phyloP scores from a whole-genome alignment of 1,140 invertebrate genomes.

The Drosophila lowei region DNA sequence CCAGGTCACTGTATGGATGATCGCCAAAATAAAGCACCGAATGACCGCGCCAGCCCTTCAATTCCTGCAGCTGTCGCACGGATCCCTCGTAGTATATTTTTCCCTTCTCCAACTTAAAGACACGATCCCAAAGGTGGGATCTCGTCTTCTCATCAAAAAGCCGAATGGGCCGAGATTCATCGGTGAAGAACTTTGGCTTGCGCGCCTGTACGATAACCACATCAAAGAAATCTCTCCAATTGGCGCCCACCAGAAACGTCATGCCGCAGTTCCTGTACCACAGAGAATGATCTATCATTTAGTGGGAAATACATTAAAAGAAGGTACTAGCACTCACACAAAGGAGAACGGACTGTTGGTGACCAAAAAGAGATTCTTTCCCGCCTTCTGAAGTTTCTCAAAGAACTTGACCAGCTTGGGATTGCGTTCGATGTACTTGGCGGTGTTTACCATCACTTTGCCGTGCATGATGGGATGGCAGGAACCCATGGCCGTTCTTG shows the following conservation, averaged over 20 bases:
- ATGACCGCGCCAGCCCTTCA: constrained; percentile 96
- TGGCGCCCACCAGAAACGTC: constrained; percentile 92
- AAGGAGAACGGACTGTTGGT: constrained; percentile 98
- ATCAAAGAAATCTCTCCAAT: constrained; percentile 97
- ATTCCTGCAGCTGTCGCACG: constrained; percentile 93
- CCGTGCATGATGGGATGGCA: constrained; percentile 96
- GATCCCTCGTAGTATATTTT: constrained; percentile 98
- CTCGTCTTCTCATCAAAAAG: constrained; percentile 92
- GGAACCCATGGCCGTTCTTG: constrained; percentile 94
- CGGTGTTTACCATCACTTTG: constrained; percentile 90
- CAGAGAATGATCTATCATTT: not conserved
- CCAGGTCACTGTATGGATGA: constrained; percentile 98
- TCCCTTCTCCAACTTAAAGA: constrained; percentile 93
- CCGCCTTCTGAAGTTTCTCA: constrained; percentile 87
- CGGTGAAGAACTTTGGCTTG: constrained; percentile 98
- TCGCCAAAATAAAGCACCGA: constrained; percentile 98
- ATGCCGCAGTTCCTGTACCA: constrained; percentile 93
- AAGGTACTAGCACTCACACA: constrained; percentile 89
- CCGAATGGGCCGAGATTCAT: constrained; percentile 93
- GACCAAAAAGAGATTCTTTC: constrained; percentile 97
- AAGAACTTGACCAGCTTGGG: constrained; percentile 90
- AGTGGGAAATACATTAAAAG: no score
- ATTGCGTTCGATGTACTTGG: constrained; percentile 92
- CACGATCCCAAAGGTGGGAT: constrained; percentile 95
- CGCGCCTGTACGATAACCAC: constrained; percentile 97